These are phyloP conservation scores for Drosophila kuntzei DNA, from an alignment of 2,888 invertebrate species.

Conservation along the genomic window DNA sequence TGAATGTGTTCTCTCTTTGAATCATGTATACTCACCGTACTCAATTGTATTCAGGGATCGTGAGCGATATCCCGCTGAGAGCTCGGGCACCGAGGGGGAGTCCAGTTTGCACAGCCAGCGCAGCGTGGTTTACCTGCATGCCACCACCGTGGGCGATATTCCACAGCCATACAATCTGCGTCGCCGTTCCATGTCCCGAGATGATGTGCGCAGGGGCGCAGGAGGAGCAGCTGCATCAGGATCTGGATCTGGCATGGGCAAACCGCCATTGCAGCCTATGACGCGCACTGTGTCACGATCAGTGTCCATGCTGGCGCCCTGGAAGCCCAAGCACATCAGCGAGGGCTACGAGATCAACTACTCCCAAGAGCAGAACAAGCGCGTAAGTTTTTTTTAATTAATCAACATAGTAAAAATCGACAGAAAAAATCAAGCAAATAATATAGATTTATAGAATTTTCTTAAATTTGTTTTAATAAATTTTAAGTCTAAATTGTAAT, in stretches of 20 bases:
- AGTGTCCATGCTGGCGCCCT: slow-evolving; percentile 93
- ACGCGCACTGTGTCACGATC: slow-evolving; percentile 91
- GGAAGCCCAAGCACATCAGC: slow-evolving; percentile 91
- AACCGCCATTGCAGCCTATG: slow-evolving; percentile 85
- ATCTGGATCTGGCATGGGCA: slow-evolving; percentile 31
- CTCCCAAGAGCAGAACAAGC: slow-evolving; percentile 87
- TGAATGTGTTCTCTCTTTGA: not conserved
- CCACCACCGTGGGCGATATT: slow-evolving; percentile 95
- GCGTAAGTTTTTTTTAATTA: slow-evolving; percentile 76
- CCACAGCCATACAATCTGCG: slow-evolving; percentile 90
- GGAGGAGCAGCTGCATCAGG: slow-evolving; percentile 77
- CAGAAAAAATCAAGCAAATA: too few relatives aligned
- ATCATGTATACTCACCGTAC: not conserved
- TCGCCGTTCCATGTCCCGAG: slow-evolving; percentile 89
- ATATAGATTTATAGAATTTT: too few relatives aligned
- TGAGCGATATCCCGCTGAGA: slow-evolving; percentile 85
- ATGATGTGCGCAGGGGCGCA: slow-evolving; percentile 89
- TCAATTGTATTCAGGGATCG: slow-evolving; percentile 77
- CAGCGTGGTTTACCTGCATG: slow-evolving; percentile 93
- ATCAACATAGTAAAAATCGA: too few relatives aligned
- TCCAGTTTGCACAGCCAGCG: slow-evolving; percentile 93
- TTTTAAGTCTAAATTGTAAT: too few relatives aligned
- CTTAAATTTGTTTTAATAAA: too few relatives aligned
- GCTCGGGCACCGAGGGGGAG: slow-evolving; percentile 90
- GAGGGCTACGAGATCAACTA: slow-evolving; percentile 93